These are phyloP conservation scores for Hestina assimilis DNA, from an alignment of 1,140 invertebrate genomes.

Conservation along the genomic window DNA sequence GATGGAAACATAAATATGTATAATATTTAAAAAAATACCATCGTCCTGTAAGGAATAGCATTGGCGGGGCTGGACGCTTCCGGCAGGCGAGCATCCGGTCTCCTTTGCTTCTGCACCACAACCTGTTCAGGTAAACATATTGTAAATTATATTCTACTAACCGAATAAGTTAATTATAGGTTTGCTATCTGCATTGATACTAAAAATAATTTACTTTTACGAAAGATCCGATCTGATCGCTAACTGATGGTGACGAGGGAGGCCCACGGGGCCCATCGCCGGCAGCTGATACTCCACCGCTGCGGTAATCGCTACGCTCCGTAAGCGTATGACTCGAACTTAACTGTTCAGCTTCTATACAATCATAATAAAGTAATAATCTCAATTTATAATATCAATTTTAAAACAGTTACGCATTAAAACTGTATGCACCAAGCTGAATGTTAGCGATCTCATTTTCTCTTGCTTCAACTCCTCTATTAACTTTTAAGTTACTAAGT, in stretches of 20 bases:
- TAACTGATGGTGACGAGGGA: not conserved
- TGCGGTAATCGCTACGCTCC: not conserved
- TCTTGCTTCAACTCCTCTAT: conserved; percentile 29
- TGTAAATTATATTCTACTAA: no score
- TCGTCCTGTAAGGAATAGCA: not conserved
- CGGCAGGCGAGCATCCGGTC: not conserved
- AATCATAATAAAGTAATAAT: not conserved
- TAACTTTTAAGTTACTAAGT: conserved; percentile 17
- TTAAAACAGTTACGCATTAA: not conserved
- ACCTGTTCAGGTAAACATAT: not conserved
- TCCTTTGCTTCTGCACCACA: not conserved
- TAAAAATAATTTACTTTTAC: conserved; percentile 3
- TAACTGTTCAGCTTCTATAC: not conserved
- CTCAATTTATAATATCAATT: not conserved
- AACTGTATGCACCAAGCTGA: conserved; percentile 12
- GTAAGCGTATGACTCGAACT: not conserved
- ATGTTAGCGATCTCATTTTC: conserved; percentile 25
- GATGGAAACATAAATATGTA: no score
- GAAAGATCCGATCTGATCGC: conserved; percentile 5
- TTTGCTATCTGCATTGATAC: no score
- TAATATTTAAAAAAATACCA: no score
- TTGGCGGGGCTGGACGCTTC: not conserved
- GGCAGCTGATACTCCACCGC: not conserved
- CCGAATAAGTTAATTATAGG: no score
- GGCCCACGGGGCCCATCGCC: not conserved